A percentile compares a stretch with the other conserved stretches of the same genome.
These are phyloP conservation scores for Parelbella ahira DNA, from an alignment of 2,888 invertebrate species.

Conservation along the genomic window DNA sequence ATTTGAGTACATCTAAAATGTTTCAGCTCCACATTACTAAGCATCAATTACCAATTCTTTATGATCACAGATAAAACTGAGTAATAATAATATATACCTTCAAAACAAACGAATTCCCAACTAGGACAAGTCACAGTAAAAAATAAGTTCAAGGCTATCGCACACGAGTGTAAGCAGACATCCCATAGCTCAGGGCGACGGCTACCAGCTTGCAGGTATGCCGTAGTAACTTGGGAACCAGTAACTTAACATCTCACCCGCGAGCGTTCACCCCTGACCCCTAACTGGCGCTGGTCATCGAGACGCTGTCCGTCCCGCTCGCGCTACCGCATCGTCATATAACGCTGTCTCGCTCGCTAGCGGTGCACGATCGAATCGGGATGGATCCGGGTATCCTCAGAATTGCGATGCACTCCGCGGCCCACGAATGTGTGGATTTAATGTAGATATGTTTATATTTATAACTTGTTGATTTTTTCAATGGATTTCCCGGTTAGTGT, in stretches of 20 bases:
- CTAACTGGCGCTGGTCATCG: constrained; percentile 74
- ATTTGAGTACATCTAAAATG: no score
- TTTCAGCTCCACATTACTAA: no score
- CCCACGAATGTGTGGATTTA: constrained; percentile 31
- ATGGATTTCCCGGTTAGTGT: no score
- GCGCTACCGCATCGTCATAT: constrained; percentile 29
- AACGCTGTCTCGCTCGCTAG: constrained; percentile 44
- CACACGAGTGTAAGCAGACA: constrained; percentile 10
- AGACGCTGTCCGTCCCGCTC: constrained; percentile 50
- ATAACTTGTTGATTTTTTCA: no score
- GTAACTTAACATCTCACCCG: constrained; percentile 54
- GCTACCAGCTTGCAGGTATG: constrained; percentile 15
- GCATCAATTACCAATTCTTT: no score
- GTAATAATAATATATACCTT: no score
- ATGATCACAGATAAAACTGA: no score
- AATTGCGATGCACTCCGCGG: constrained; percentile 62
- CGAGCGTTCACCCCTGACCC: constrained; percentile 79
- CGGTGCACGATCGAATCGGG: constrained; percentile 67
- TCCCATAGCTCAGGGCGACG: constrained; percentile 14
- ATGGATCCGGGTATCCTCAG: constrained; percentile 76
- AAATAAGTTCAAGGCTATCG: constrained; percentile 13
- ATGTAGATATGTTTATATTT: no score
- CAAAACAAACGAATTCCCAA: no score
- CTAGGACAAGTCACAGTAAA: no score
- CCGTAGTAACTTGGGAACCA: constrained; percentile 33